Evolutionary conservation across 1,140 invertebrate genomes (phyloP).

Genomic region (Drosophila lini): DNA sequence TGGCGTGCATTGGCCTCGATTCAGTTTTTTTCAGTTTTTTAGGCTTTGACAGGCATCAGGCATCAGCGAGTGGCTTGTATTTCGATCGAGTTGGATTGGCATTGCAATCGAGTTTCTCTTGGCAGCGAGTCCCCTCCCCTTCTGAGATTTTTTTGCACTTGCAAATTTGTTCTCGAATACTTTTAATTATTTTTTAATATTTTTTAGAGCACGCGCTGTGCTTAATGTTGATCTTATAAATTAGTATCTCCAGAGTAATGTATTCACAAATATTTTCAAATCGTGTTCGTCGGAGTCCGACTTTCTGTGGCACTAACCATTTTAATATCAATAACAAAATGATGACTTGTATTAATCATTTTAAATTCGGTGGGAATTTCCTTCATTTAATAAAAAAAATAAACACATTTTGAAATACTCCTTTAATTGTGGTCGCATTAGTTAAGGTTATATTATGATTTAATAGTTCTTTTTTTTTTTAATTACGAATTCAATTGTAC

Average conservation of each 20-base stretch:
- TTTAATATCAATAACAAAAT: not conserved
- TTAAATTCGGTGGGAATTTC: not conserved
- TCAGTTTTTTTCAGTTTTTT: constrained; percentile 29
- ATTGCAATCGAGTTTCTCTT: constrained; percentile 38
- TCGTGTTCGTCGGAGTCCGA: constrained; percentile 5
- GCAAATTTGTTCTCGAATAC: constrained; percentile 37
- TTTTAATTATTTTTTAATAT: constrained; percentile 6
- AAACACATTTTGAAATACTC: not conserved
- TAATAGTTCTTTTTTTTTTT: too few relatives aligned
- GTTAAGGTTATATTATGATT: too few relatives aligned
- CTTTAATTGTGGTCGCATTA: not conserved
- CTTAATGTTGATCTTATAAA: constrained; percentile 36
- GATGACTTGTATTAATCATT: not conserved
- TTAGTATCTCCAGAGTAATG: constrained; percentile 35
- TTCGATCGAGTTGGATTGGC: constrained; percentile 34
- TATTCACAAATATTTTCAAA: constrained; percentile 38
- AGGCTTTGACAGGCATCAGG: constrained; percentile 51
- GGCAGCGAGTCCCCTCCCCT: constrained; percentile 6
- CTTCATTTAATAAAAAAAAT: too few relatives aligned
- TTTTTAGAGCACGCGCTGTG: constrained; percentile 21
- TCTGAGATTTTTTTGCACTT: constrained; percentile 6
- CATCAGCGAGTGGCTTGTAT: constrained; percentile 39
- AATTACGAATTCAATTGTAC: not conserved
- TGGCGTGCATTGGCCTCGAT: constrained; percentile 52
- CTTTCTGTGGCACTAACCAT: constrained; percentile 9